A percentile compares a stretch with the other conserved stretches of the same genome.
These are phyloP conservation scores for Stratiolaelaps scimitus DNA, from an alignment of 1,140 invertebrate genomes.

Conservation along the genomic window DNA sequence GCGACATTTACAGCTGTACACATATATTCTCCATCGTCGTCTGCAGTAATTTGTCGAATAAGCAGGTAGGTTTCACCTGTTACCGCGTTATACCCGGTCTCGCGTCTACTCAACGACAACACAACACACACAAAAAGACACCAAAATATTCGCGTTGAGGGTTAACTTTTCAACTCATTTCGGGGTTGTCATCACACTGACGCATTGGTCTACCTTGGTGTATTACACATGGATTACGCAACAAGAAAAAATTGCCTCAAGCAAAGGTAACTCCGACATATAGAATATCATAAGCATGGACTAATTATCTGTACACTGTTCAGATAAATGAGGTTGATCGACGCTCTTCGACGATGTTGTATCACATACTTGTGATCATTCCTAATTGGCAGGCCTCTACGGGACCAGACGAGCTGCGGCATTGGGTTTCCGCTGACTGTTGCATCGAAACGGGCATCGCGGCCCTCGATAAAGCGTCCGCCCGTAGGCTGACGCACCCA, in stretches of 20 bases:
- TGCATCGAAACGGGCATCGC: conserved; percentile 81
- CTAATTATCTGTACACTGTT: too few relatives aligned
- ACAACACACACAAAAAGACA: conserved; percentile 18
- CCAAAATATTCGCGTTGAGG: neutral
- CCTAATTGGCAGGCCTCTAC: conserved; percentile 62
- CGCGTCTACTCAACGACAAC: conserved; percentile 50
- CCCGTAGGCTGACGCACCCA: conserved; percentile 87
- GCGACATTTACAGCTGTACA: conserved; percentile 82
- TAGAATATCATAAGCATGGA: too few relatives aligned
- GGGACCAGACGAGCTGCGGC: conserved; percentile 84
- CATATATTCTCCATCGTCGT: conserved; percentile 89
- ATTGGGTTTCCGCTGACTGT: conserved; percentile 76
- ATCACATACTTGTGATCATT: conserved; percentile 43
- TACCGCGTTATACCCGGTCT: conserved; percentile 71
- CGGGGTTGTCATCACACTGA: too few relatives aligned
- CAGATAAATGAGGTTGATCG: neutral
- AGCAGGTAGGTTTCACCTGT: conserved; percentile 70
- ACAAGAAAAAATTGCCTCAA: conserved; percentile 5
- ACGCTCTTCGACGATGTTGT: neutral
- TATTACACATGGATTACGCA: too few relatives aligned
- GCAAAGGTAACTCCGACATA: neutral
- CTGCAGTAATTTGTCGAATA: conserved; percentile 78
- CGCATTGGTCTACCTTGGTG: too few relatives aligned
- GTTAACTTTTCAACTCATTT: neutral
- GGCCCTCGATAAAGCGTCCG: conserved; percentile 80